Percentiles rank a stretch among this genome's conserved stretches.
Evolutionary conservation across 64 coral and sea anemone species (phyloP).

Genomic region (Hydrozoanthus tunicans): DNA sequence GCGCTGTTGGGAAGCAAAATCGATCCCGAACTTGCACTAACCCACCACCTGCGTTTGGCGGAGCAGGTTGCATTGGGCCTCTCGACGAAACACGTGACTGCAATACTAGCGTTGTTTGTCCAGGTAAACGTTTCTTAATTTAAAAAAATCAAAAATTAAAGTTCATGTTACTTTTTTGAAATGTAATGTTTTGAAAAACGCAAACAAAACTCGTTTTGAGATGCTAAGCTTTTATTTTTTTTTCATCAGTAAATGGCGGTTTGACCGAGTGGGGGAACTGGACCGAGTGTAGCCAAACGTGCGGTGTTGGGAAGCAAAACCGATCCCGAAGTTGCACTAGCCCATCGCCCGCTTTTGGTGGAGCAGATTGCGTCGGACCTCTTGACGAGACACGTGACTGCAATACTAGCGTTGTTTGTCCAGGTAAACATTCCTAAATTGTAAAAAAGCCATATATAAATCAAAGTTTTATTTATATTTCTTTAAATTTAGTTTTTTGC

Average conservation of each 20-base stretch:
- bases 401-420: background rate
- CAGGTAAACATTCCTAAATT: background rate
- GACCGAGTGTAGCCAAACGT: background rate
- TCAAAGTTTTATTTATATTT: background rate
- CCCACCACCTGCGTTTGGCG: background rate
- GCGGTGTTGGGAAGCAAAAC: background rate
- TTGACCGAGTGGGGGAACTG: background rate
- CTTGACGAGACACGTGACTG: background rate
- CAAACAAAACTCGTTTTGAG: no score
- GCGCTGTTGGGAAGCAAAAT: background rate
- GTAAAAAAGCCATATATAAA: background rate
- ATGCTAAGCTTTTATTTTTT: background rate
- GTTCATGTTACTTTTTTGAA: background rate
- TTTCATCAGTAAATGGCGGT: background rate
- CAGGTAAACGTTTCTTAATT: background rate
- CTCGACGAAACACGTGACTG: background rate
- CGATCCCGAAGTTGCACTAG: background rate
- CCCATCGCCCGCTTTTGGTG: background rate
- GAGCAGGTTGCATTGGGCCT: background rate
- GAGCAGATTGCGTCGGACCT: background rate
- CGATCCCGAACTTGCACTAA: background rate
- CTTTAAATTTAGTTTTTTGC: background rate
- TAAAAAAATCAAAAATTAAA: background rate
- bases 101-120: background rate
- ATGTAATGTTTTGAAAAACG: background rate